phyloP scores from a whole-genome alignment of 2,888 invertebrate genomes.

The Notodromas monacha region DNA sequence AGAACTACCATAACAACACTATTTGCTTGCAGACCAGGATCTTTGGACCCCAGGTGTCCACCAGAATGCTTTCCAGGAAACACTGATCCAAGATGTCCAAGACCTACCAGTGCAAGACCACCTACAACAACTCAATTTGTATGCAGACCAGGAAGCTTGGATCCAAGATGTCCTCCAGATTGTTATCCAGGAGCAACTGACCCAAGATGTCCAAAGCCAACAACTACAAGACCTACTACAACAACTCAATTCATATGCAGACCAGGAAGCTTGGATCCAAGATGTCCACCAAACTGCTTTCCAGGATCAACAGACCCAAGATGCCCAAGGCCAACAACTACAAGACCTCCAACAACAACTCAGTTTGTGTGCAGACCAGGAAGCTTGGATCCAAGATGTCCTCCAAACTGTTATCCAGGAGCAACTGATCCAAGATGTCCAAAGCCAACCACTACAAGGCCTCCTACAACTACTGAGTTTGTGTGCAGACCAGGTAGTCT shows the following conservation, averaged over 20 bases:
- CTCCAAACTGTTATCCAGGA: no score
- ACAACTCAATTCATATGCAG: neutral
- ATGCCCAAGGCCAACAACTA: neutral
- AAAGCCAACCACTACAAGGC: no score
- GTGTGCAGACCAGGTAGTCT: no score
- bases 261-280: constrained; percentile 2
- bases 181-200: neutral
- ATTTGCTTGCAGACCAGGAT: neutral
- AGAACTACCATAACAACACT: neutral
- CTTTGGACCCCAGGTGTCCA: constrained; percentile 1
- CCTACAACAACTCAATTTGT: neutral
- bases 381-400: no score
- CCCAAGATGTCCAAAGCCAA: constrained; percentile 1
- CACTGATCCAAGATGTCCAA: constrained; percentile 1
- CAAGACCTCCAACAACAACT: neutral
- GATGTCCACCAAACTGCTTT: constrained; percentile 1
- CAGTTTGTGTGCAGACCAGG: no score
- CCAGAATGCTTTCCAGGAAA: neutral
- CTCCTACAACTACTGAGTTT: no score
- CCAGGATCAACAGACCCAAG: neutral
- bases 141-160: neutral
- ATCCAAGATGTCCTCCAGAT: constrained; percentile 1
- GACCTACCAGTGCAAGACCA: neutral
- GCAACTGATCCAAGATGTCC: no score
- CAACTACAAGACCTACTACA: neutral